These are phyloP conservation scores for Thumatha senex DNA, from an alignment of 2,888 invertebrate genomes.

Conservation along the genomic window DNA sequence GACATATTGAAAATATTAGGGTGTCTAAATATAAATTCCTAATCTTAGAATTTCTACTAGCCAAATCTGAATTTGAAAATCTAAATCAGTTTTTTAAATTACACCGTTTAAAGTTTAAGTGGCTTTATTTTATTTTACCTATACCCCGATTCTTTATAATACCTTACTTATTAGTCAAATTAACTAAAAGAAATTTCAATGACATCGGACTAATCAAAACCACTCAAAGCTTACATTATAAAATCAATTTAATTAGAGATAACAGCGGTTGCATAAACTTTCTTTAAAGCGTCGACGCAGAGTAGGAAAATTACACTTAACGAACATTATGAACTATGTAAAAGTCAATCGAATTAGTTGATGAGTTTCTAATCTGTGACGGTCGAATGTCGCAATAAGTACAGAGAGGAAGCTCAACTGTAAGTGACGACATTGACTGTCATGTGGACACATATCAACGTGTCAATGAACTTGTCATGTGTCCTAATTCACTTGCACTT, in stretches of 20 bases:
- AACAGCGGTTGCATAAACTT: constrained; percentile 49
- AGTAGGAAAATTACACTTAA: constrained; percentile 4
- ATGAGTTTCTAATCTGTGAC: constrained; percentile 25
- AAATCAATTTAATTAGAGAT: constrained; percentile 48
- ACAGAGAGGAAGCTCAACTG: constrained; percentile 38
- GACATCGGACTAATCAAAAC: constrained; percentile 41
- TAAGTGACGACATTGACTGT: constrained; percentile 54
- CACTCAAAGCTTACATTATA: constrained; percentile 47
- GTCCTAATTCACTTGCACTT: constrained; percentile 57
- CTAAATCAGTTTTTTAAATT: constrained; percentile 21
- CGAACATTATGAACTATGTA: constrained; percentile 6
- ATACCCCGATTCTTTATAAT: constrained; percentile 20
- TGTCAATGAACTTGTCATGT: constrained; percentile 65
- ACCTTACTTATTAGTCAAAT: constrained; percentile 36
- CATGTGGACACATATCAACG: constrained; percentile 58
- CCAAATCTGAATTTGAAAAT: constrained; percentile 26
- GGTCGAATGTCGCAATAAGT: constrained; percentile 29
- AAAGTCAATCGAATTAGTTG: neutral
- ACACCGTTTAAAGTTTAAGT: constrained; percentile 23
- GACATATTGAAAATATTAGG: too few relatives aligned
- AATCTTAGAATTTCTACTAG: neutral
- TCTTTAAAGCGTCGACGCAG: constrained; percentile 26
- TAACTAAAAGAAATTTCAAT: constrained; percentile 36
- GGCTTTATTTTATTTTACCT: constrained; percentile 26
- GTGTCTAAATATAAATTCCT: too few relatives aligned